Evolutionary conservation across 2,797 vertebrate genomes (phyloP), one percentile per base, ranked within the genome.

Genomic region (Leucoraja ocellata): DNA sequence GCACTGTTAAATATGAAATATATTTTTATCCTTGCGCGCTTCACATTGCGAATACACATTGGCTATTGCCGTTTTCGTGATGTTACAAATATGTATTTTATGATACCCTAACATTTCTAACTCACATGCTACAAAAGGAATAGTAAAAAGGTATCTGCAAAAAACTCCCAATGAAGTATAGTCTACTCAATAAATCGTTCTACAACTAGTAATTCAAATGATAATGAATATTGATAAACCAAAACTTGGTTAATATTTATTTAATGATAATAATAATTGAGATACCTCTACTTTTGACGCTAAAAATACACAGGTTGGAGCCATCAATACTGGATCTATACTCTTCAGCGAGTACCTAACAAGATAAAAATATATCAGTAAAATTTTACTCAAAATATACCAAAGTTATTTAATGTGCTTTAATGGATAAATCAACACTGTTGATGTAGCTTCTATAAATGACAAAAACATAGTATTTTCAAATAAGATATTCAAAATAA

Each of bases 321-420:
- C 99, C 99, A 99, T 99, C 95, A 99, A 97, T 93, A 99, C 98
- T 93, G 99, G 99, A 96, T 99, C 99, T 95, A 99, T 99, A 96
- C 99, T 99, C 97, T 99, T 99, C 95, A 99, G 95, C 94, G 99
- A 99, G 96, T 99, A 99, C 95, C 99, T 99, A 95, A 94, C 96
- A 96, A 95, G 91, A 94, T 93, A 96, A 94, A 95, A 63, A 83
- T 8, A 92, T 92, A 2, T 2, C 71, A 76, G 2, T 58, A 74
- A 76, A 13, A 92, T 39, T 54, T 74, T 6, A 32, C 23, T 92
- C 90, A 90, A 36, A 73, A 74, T 54, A 25, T 3, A 88, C 5
- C 1, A 73, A 36, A 88, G 71, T 36, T 73, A 46, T 46, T 46
- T 46, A 46, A 46, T 13, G 11, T 46, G 83, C 63, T 63, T 32